Conservation (phyloP, 2,113 vertebrate species). For the Anguilla japonica region DNA sequence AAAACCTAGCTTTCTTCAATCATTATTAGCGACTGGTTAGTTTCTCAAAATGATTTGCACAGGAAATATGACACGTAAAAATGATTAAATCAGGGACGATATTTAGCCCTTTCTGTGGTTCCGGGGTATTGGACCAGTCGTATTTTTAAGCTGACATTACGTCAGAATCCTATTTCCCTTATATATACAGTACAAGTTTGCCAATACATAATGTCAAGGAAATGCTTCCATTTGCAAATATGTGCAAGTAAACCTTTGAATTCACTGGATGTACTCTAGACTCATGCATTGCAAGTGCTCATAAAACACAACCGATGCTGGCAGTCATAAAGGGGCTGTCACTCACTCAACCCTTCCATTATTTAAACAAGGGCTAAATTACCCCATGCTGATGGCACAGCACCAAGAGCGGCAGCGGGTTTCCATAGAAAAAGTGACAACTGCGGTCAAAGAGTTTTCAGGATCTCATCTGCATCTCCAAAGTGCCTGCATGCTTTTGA, state of each 20-base stretch:
- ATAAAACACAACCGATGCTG: neutral
- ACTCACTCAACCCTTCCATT: constrained; percentile 24
- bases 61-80: too few relatives aligned
- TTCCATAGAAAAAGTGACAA: constrained; percentile 12
- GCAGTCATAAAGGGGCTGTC: constrained; percentile 6
- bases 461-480: constrained; percentile 5
- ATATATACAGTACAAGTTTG: too few relatives aligned
- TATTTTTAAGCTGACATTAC: neutral
- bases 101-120: neutral
- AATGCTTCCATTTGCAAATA: neutral
- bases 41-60: too few relatives aligned
- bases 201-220: neutral
- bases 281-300: neutral
- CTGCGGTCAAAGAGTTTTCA: constrained; percentile 13
- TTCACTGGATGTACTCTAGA: neutral
- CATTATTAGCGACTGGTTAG: too few relatives aligned
- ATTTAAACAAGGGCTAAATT: constrained; percentile 28
- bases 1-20: too few relatives aligned
- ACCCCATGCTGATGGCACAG: constrained; percentile 12
- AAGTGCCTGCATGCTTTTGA: neutral
- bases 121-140: neutral
- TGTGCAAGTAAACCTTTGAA: neutral
- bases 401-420: neutral
- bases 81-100: neutral
- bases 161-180: neutral